Evolutionary conservation across 2,888 invertebrate genomes (phyloP).

Genomic region (Vannuccia rotundouncinata): DNA sequence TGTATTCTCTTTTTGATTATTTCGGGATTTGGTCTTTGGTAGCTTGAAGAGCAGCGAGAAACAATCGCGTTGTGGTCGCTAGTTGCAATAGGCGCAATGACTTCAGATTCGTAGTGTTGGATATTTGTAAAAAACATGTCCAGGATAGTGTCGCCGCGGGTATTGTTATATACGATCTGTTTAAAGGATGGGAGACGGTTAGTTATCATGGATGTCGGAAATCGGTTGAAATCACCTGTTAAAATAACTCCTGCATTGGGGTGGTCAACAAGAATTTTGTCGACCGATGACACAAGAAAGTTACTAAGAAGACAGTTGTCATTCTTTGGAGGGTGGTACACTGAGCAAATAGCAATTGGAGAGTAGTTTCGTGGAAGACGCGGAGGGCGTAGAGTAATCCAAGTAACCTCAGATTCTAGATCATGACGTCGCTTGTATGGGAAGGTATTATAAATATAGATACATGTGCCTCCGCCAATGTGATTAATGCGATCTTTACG

Average conservation of each 20-base stretch:
- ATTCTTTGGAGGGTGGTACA: background rate
- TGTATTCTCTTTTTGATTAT: background rate
- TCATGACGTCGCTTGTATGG: conserved; percentile 13
- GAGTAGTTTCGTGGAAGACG: conserved; percentile 20
- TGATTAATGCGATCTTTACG: background rate
- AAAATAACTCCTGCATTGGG: background rate
- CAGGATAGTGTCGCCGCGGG: background rate
- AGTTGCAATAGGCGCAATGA: background rate
- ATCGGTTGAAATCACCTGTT: background rate
- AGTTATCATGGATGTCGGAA: background rate
- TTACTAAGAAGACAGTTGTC: background rate
- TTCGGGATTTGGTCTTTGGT: background rate
- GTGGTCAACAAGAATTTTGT: background rate
- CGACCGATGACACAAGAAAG: background rate
- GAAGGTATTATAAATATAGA: conserved; percentile 18
- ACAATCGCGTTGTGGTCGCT: background rate
- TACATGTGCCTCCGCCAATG: background rate
- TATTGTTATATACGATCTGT: background rate
- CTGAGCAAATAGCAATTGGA: background rate
- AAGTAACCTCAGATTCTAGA: conserved; percentile 15
- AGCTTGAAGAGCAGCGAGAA: background rate
- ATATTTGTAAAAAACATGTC: background rate
- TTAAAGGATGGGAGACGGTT: background rate
- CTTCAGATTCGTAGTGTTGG: background rate
- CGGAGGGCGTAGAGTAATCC: conserved; percentile 12